phyloP scores from a whole-genome alignment of 92 coral and sea anemone genomes.

The Palythoa heliodiscus region DNA sequence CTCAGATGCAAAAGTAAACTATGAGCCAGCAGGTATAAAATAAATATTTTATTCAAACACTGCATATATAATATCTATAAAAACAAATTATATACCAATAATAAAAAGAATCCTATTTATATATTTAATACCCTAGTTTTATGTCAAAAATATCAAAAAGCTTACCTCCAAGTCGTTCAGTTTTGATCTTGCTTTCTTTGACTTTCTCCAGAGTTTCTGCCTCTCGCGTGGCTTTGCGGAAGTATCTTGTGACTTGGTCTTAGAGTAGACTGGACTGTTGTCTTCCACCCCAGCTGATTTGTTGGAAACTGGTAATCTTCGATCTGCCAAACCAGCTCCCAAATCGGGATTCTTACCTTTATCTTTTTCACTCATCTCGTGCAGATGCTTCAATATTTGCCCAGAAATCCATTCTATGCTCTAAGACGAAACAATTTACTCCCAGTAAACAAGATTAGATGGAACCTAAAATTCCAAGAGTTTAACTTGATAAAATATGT shows the following conservation, averaged over 20 bases:
- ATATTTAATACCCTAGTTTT: too few relatives aligned
- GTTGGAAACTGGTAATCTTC: background rate
- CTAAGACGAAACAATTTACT: background rate
- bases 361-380: constrained; percentile 21
- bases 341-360: background rate
- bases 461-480: constrained; percentile 14
- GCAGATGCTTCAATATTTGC: background rate
- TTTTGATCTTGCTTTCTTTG: background rate
- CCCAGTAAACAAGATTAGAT: background rate
- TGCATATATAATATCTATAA: too few relatives aligned
- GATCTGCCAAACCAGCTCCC: background rate
- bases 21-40: too few relatives aligned
- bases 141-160: background rate
- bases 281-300: background rate
- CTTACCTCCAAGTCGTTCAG: constrained; percentile 24
- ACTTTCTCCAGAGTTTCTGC: background rate
- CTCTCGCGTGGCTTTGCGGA: background rate
- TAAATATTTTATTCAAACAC: too few relatives aligned
- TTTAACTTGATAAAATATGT: background rate
- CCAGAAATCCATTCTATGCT: constrained; percentile 16
- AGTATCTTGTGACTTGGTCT: constrained; percentile 1
- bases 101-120: background rate
- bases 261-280: too few relatives aligned
- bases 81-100: too few relatives aligned
- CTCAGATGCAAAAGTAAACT: too few relatives aligned